phyloP scores from a whole-genome alignment of 1,140 invertebrate genomes.

The Dufourea novaeangliae region DNA sequence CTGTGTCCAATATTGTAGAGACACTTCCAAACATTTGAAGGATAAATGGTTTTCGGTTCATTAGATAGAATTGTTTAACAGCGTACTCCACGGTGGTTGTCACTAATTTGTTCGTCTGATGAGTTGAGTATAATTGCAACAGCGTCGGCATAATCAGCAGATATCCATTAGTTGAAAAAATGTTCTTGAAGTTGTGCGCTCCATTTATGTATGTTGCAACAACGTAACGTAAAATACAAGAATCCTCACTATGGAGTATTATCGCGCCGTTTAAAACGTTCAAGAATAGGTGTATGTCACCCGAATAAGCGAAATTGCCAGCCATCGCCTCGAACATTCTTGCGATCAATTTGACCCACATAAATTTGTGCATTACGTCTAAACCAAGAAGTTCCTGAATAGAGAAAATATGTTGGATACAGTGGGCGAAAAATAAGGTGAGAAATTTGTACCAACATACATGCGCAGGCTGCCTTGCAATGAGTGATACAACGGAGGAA shows the following conservation, averaged over 20 bases:
- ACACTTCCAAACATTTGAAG: slow-evolving; percentile 99
- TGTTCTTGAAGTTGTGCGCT: slow-evolving; percentile 98
- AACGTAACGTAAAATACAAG: slow-evolving; percentile 96
- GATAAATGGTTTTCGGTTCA: slow-evolving; percentile 99
- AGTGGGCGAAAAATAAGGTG: neutral
- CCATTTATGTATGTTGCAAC: slow-evolving; percentile 99
- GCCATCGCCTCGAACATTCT: slow-evolving; percentile 99
- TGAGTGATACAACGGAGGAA: too few species aligned
- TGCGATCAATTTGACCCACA: slow-evolving; percentile 98
- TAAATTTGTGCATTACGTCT: slow-evolving; percentile 98
- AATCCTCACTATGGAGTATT: slow-evolving; percentile 98
- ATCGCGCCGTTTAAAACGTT: slow-evolving; percentile 98
- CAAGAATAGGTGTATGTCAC: slow-evolving; percentile 98
- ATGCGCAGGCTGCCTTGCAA: too few species aligned
- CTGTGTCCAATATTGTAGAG: slow-evolving; percentile 97
- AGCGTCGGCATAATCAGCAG: slow-evolving; percentile 98
- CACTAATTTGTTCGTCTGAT: slow-evolving; percentile 97
- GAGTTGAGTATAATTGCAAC: slow-evolving; percentile 97
- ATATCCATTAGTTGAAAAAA: slow-evolving; percentile 99
- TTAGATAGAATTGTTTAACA: slow-evolving; percentile 98
- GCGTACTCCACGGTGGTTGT: slow-evolving; percentile 98
- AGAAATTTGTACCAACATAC: too few species aligned
- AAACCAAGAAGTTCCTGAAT: slow-evolving; percentile 92
- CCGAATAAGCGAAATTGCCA: slow-evolving; percentile 98
- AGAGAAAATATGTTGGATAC: neutral